A percentile compares a stretch with the other conserved stretches of the same genome.
Conservation (phyloP, 2,888 invertebrate genomes). For the Leptodirus hochenwartii region DNA sequence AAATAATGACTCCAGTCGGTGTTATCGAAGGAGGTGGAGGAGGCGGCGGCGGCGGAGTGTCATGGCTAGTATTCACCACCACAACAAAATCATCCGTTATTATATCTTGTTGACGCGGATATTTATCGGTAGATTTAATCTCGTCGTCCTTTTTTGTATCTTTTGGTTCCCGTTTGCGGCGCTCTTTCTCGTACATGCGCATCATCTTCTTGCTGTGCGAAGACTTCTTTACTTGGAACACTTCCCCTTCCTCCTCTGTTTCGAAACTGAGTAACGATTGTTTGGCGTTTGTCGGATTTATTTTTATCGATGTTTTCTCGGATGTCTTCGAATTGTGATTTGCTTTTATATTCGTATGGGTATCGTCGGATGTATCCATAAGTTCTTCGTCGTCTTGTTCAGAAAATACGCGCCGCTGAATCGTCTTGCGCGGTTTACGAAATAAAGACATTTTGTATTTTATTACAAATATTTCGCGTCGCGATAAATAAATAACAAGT, state of each 20-base stretch:
- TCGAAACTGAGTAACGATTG: conserved; percentile 66
- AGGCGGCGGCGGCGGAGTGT: conserved; percentile 21
- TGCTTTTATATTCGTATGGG: conserved; percentile 18
- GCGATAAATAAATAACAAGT: no score
- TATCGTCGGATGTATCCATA: conserved; percentile 21
- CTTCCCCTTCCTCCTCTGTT: conserved; percentile 63
- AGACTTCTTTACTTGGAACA: conserved; percentile 91
- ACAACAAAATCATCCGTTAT: conserved; percentile 54
- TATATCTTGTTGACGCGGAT: conserved; percentile 38
- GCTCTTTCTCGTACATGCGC: conserved; percentile 67
- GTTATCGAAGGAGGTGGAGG: conserved; percentile 20
- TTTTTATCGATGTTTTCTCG: conserved; percentile 17
- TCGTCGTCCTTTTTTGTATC: conserved; percentile 10
- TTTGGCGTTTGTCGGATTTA: conserved; percentile 24
- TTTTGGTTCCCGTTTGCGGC: conserved; percentile 36
- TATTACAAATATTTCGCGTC: no score
- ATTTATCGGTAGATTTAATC: conserved; percentile 8
- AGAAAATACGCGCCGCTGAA: conserved; percentile 57
- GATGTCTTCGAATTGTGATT: conserved; percentile 13
- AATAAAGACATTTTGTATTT: conserved; percentile 71
- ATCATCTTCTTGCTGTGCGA: conserved; percentile 81
- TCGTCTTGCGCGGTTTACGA: conserved; percentile 72
- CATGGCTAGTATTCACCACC: conserved; percentile 24
- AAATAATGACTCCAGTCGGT: conserved; percentile 35
- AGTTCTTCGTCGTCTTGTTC: conserved; percentile 35